These are phyloP conservation scores for Leptosomus discolor DNA, from an alignment of 2,113 vertebrate species.

Conservation along the genomic window DNA sequence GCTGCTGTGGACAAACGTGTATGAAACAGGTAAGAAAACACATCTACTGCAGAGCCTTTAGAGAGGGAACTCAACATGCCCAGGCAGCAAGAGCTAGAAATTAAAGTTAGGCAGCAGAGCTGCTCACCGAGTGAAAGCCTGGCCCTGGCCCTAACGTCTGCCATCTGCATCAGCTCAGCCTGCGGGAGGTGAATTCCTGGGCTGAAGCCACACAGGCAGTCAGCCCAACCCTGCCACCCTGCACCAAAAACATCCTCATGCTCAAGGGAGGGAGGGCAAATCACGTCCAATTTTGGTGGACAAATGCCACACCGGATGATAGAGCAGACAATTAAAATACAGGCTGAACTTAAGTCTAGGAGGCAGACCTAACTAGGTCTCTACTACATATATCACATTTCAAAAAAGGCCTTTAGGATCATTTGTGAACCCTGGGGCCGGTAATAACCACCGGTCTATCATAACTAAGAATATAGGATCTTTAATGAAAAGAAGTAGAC, in stretches of 20 bases:
- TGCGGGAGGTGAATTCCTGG: rapidly evolving
- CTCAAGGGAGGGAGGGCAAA: neutral
- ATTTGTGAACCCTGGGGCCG: rapidly evolving
- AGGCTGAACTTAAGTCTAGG: neutral
- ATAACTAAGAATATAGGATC: neutral
- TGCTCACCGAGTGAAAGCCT: neutral
- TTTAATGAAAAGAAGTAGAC: neutral
- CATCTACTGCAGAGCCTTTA: neutral
- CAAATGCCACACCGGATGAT: neutral
- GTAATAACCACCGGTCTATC: neutral
- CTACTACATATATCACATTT: neutral
- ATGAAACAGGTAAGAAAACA: neutral
- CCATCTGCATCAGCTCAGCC: rapidly evolving
- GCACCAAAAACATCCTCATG: neutral
- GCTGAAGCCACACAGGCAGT: neutral
- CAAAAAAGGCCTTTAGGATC: neutral
- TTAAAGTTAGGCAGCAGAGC: neutral
- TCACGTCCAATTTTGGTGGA: neutral
- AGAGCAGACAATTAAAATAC: neutral
- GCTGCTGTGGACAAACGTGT: neutral
- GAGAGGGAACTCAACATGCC: neutral
- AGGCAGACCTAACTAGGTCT: neutral
- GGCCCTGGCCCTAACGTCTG: neutral
- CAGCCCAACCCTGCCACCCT: neutral
- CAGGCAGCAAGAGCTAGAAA: neutral